A percentile compares a stretch with the other conserved stretches of the same genome.
Evolutionary conservation across 2,888 invertebrate species (phyloP).

Genomic region (Odontocolon sp.): DNA sequence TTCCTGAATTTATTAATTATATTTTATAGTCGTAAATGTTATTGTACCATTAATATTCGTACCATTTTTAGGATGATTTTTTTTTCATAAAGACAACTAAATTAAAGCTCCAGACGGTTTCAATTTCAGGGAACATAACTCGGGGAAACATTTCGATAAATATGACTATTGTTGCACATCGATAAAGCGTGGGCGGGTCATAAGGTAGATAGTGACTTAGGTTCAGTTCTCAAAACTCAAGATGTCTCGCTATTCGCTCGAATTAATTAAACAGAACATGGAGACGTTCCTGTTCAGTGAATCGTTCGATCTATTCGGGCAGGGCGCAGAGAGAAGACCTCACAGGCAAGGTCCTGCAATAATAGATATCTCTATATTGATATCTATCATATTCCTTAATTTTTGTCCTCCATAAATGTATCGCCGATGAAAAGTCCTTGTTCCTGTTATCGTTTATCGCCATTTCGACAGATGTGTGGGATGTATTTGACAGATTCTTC

Average conservation of each 20-base stretch:
- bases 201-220: not conserved
- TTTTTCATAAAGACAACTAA: too few relatives aligned
- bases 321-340: not conserved
- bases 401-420: constrained; percentile 16
- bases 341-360: not conserved
- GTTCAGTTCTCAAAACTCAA: not conserved
- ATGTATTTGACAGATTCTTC: constrained; percentile 27
- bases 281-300: constrained; percentile 11
- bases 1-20: too few relatives aligned
- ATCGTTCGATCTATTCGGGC: constrained; percentile 23
- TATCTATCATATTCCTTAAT: not conserved
- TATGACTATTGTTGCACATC: not conserved
- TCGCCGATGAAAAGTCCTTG: constrained; percentile 45
- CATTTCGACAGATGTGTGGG: constrained; percentile 39
- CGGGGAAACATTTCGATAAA: not conserved
- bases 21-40: too few relatives aligned
- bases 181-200: constrained; percentile 1
- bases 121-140: too few relatives aligned
- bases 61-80: too few relatives aligned
- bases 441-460: constrained; percentile 50
- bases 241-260: not conserved
- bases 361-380: constrained; percentile 1
- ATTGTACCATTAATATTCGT: too few relatives aligned
- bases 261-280: constrained; percentile 33
- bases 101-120: too few relatives aligned